A percentile compares a stretch with the other conserved stretches of the same genome.
phyloP scores from a whole-genome alignment of 2,888 invertebrate genomes.

The Acleris emargana region DNA sequence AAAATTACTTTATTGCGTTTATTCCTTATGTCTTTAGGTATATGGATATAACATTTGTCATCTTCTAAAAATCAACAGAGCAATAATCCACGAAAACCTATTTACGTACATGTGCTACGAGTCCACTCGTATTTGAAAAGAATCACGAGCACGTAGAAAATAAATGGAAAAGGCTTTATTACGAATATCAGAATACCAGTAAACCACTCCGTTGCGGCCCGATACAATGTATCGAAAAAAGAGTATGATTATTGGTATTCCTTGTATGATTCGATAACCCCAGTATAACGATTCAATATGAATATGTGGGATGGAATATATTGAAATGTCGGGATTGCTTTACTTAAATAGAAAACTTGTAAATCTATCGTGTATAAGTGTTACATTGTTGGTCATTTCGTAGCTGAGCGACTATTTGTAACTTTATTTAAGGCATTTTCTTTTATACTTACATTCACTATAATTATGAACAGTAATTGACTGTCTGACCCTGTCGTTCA shows the following conservation, averaged over 20 bases:
- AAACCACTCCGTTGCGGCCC: constrained; percentile 15
- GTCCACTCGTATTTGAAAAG: constrained; percentile 1
- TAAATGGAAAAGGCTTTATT: constrained; percentile 12
- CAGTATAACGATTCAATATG: constrained; percentile 16
- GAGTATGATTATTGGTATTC: constrained; percentile 18
- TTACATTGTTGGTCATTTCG: too few relatives aligned
- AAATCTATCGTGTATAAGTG: neutral
- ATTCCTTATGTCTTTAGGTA: too few relatives aligned
- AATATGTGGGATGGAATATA: constrained; percentile 3
- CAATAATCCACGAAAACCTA: neutral
- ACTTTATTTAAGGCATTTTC: too few relatives aligned
- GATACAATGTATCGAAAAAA: constrained; percentile 19
- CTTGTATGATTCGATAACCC: constrained; percentile 14
- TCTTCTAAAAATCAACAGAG: too few relatives aligned
- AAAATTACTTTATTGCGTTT: too few relatives aligned
- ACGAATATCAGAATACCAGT: constrained; percentile 12
- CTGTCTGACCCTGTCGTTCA: neutral
- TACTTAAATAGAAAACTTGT: neutral
- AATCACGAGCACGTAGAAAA: neutral
- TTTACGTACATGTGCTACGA: too few relatives aligned
- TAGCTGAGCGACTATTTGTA: too few relatives aligned
- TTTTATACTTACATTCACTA: too few relatives aligned
- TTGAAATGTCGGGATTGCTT: constrained; percentile 1
- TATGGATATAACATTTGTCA: too few relatives aligned
- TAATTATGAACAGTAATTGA: too few relatives aligned